phyloP scores from a whole-genome alignment of 2,113 vertebrate species.

The Raja brachyura region DNA sequence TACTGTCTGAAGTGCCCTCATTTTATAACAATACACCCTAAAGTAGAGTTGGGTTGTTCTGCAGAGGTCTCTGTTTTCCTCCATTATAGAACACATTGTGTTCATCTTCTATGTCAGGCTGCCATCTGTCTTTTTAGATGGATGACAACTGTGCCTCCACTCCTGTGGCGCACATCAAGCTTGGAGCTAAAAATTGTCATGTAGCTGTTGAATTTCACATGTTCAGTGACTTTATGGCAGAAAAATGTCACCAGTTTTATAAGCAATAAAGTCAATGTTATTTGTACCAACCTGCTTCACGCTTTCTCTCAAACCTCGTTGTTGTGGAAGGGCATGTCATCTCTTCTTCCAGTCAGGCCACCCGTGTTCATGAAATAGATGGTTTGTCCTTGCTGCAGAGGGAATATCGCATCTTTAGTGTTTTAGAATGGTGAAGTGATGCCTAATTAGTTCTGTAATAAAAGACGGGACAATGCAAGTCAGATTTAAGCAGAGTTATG shows the following conservation, averaged over 20 bases:
- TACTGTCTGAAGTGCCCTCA: background rate
- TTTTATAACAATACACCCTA: background rate
- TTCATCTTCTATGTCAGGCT: too few relatives aligned
- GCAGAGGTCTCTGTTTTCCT: too few relatives aligned
- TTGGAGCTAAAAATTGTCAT: background rate
- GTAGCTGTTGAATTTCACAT: conserved; percentile 9
- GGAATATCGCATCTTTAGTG: background rate
- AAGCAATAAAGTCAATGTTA: background rate
- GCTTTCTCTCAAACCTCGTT: background rate
- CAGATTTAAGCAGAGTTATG: background rate
- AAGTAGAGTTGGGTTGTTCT: too few relatives aligned
- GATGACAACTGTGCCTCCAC: too few relatives aligned
- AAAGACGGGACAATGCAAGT: background rate
- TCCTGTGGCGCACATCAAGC: background rate
- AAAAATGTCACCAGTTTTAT: background rate
- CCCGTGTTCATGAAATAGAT: background rate
- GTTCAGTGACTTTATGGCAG: background rate
- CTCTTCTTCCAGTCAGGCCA: background rate
- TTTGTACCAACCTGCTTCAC: background rate
- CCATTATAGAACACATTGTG: too few relatives aligned
- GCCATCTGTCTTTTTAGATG: too few relatives aligned
- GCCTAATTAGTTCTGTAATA: background rate
- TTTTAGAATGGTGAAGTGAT: background rate
- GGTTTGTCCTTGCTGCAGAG: background rate
- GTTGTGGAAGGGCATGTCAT: background rate